Conservation (phyloP, 2,888 invertebrate genomes). For the Neoitamus cyanurus region DNA sequence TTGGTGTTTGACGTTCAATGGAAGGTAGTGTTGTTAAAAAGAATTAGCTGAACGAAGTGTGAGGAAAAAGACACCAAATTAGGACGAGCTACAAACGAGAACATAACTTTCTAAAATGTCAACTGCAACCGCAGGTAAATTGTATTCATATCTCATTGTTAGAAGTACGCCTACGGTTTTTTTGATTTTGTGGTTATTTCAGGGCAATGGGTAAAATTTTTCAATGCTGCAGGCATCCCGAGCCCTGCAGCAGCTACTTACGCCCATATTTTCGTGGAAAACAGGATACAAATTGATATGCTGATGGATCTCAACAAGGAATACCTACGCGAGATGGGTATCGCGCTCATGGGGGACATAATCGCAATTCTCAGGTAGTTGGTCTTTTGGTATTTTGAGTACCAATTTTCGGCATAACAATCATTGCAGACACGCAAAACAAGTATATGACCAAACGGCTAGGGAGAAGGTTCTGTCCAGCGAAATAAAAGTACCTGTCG, state of each 20-base stretch:
- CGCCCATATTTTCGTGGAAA: conserved; percentile 86
- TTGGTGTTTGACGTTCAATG: conserved; percentile 13
- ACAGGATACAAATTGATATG: conserved; percentile 89
- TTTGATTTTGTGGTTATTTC: background rate
- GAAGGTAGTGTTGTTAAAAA: background rate
- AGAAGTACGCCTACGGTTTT: background rate
- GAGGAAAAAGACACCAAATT: background rate
- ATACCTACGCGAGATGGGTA: conserved; percentile 88
- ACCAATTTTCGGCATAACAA: background rate
- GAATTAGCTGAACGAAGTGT: background rate
- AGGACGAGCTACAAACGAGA: background rate
- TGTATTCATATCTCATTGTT: background rate
- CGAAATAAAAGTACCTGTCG: conserved; percentile 67
- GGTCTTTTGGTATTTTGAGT: too few species aligned
- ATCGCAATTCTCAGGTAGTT: conserved; percentile 77
- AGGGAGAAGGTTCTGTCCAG: conserved; percentile 69
- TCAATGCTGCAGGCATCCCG: conserved; percentile 86
- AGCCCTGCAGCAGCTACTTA: conserved; percentile 80
- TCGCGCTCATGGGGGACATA: conserved; percentile 77
- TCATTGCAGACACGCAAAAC: conserved; percentile 69
- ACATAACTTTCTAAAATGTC: conserved; percentile 35
- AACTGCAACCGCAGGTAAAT: conserved; percentile 48
- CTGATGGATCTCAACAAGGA: conserved; percentile 87
- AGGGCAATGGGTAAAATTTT: conserved; percentile 84
- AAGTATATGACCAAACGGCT: conserved; percentile 71